Conservation (phyloP, 2,888 invertebrate genomes). For the Abrostola tripartita region DNA sequence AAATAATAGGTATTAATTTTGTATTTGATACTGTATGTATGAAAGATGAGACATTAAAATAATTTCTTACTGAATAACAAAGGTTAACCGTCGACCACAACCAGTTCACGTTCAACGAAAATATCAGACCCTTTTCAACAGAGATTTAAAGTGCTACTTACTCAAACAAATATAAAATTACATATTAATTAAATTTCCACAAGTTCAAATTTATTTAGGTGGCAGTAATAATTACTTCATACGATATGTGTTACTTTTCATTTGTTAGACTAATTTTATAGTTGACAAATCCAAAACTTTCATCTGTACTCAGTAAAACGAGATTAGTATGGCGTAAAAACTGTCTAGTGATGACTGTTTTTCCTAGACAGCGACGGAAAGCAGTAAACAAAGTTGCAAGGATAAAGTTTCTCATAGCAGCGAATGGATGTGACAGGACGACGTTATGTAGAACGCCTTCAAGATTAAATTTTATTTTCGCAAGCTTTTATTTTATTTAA, state of each 20-base stretch:
- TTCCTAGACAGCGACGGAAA: not conserved
- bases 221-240: conserved; percentile 7
- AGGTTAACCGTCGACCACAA: conserved; percentile 14
- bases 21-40: no score
- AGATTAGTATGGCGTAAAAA: conserved; percentile 11
- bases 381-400: conserved; percentile 2
- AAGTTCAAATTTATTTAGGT: conserved; percentile 42
- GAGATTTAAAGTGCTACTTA: conserved; percentile 38
- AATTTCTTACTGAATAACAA: conserved; percentile 20
- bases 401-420: conserved; percentile 1
- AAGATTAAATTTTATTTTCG: not conserved
- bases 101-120: conserved; percentile 30
- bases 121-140: conserved; percentile 42
- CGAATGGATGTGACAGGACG: conserved; percentile 3
- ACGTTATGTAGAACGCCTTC: not conserved
- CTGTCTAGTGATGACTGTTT: conserved; percentile 2
- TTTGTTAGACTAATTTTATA: not conserved
- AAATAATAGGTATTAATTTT: no score
- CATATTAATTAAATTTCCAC: conserved; percentile 37
- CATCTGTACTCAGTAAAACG: not conserved
- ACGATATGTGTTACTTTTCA: conserved; percentile 4
- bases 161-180: conserved; percentile 46
- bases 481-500: no score
- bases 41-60: not conserved
- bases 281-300: not conserved